These are phyloP conservation scores for Clamator glandarius DNA, from an alignment of 2,797 vertebrate genomes.

Conservation along the genomic window DNA sequence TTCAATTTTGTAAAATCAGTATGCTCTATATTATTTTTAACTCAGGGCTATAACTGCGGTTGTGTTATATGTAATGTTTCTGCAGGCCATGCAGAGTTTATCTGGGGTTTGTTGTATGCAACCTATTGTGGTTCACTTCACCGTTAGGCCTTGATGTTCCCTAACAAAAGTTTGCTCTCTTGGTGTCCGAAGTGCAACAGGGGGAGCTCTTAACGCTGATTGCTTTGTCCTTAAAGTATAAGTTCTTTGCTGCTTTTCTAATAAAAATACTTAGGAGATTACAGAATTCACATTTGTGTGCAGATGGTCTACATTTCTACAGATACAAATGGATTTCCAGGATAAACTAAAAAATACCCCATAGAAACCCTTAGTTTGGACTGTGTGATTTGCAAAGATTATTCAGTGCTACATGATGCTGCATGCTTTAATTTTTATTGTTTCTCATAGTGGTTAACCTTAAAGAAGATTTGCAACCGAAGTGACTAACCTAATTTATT, in stretches of 20 bases:
- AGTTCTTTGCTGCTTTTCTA: background rate
- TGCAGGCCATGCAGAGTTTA: background rate
- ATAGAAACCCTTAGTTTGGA: background rate
- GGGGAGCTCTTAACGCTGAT: background rate
- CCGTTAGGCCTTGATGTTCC: background rate
- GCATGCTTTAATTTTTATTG: background rate
- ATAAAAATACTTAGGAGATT: background rate
- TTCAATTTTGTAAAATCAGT: background rate
- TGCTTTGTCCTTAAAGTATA: background rate
- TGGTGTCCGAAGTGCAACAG: background rate
- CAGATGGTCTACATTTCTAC: background rate
- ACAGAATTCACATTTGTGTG: background rate
- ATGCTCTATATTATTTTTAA: background rate
- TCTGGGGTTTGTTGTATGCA: background rate
- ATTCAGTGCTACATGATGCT: background rate
- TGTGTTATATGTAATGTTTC: background rate
- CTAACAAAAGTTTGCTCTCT: background rate
- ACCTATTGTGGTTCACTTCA: background rate
- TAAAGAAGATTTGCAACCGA: background rate
- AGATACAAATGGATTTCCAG: background rate
- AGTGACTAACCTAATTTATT: background rate
- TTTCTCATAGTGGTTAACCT: background rate
- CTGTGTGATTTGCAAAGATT: background rate
- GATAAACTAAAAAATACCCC: background rate
- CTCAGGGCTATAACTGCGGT: accelerated